Percentiles rank a stretch among this genome's conserved stretches.
phyloP scores from a whole-genome alignment of 2,113 vertebrate species.

The Nesospiza acunhae region DNA sequence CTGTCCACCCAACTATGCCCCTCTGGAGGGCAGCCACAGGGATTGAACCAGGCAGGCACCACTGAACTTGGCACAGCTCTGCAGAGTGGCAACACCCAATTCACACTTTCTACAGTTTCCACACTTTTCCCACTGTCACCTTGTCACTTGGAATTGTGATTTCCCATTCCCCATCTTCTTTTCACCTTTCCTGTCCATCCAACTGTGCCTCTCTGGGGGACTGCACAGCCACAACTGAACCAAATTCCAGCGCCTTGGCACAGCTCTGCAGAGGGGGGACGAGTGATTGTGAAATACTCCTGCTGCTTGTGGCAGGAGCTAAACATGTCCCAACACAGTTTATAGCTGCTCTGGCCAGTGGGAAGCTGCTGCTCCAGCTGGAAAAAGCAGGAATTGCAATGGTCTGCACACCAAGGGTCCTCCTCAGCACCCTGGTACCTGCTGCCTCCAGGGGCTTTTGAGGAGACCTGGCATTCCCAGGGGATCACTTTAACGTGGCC shows the following conservation, averaged over 20 bases:
- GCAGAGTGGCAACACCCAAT: too few relatives aligned
- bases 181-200: neutral
- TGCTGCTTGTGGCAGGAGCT: neutral
- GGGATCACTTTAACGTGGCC: accelerated
- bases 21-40: too few relatives aligned
- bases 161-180: neutral
- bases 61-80: too few relatives aligned
- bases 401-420: neutral
- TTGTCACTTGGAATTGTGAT: neutral
- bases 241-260: neutral
- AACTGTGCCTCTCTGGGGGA: neutral
- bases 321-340: conserved; percentile 24
- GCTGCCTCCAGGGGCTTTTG: accelerated
- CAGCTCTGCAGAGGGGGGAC: accelerated
- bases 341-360: neutral
- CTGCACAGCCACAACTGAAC: neutral
- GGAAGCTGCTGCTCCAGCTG: neutral
- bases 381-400: accelerated
- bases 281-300: neutral
- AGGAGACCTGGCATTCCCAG: neutral
- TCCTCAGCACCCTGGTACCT: neutral
- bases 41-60: too few relatives aligned
- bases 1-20: too few relatives aligned
- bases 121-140: too few relatives aligned
- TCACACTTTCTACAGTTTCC: too few relatives aligned